phyloP scores from a whole-genome alignment of 2,113 vertebrate species.

The Uria lomvia region DNA sequence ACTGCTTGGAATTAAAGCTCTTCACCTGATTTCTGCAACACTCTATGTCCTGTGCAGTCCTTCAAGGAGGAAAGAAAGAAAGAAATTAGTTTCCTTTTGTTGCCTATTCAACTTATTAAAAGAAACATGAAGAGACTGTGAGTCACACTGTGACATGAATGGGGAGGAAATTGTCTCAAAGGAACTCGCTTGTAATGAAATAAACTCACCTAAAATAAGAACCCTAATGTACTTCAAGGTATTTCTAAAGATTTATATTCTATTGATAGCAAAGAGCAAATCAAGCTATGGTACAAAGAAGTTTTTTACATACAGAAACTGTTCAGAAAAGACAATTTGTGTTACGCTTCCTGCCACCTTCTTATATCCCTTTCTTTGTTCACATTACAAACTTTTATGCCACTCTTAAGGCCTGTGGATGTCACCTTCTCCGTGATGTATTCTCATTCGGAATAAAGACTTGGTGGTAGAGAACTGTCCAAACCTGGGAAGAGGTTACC shows the following conservation, averaged over 20 bases:
- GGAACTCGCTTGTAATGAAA: neutral
- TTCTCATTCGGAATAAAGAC: neutral
- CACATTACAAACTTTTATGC: neutral
- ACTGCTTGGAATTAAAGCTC: neutral
- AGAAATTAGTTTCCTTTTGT: neutral
- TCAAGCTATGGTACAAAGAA: neutral
- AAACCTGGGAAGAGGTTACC: neutral
- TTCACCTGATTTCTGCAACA: neutral
- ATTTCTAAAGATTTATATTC: neutral
- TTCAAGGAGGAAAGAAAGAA: neutral
- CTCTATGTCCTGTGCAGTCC: neutral
- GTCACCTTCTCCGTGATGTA: neutral
- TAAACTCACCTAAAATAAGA: conserved; percentile 2
- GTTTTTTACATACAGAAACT: neutral
- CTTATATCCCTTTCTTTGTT: neutral
- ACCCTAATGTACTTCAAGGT: neutral
- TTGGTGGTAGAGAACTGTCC: neutral
- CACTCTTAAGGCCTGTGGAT: neutral
- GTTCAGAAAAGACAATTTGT: neutral
- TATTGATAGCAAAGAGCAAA: neutral
- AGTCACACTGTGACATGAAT: neutral
- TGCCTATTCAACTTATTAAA: neutral
- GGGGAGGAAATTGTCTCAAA: neutral
- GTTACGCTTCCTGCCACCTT: neutral
- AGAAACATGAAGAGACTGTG: neutral